These are phyloP conservation scores for Oxyruncus cristatus DNA, from an alignment of 2,113 vertebrate species.

Conservation along the genomic window DNA sequence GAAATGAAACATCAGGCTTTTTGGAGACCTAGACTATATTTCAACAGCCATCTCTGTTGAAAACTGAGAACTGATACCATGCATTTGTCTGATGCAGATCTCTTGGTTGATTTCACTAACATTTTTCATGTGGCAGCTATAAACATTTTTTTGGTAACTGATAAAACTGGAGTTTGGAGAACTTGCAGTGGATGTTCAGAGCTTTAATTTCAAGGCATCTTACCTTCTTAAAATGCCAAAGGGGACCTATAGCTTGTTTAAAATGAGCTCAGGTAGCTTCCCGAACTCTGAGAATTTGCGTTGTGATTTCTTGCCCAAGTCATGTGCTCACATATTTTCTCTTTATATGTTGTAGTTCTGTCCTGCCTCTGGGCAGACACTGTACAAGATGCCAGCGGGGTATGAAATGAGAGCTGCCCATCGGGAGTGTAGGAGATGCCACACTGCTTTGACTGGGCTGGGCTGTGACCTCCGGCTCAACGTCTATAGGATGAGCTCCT, in stretches of 20 bases:
- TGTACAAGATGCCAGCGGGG: background rate
- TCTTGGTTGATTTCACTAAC: no score
- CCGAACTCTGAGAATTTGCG: background rate
- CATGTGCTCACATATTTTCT: background rate
- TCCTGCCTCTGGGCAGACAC: background rate
- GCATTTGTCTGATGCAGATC: background rate
- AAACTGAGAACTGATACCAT: background rate
- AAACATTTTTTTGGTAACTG: background rate
- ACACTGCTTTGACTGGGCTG: background rate
- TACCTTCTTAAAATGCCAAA: background rate
- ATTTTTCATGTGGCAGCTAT: background rate
- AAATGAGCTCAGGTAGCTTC: background rate
- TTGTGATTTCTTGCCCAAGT: background rate
- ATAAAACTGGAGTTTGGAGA: background rate
- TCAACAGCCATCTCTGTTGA: background rate
- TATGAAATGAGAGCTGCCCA: background rate
- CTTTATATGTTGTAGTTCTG: background rate
- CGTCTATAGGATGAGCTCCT: background rate
- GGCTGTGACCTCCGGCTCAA: background rate
- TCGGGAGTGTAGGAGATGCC: background rate
- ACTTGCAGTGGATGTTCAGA: background rate
- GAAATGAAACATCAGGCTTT: background rate
- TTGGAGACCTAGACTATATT: background rate
- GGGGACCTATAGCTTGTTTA: background rate
- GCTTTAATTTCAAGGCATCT: background rate